Base-by-base conservation (phyloP, 2,888 invertebrate genomes). In the Harpalus rubripes region DNA sequence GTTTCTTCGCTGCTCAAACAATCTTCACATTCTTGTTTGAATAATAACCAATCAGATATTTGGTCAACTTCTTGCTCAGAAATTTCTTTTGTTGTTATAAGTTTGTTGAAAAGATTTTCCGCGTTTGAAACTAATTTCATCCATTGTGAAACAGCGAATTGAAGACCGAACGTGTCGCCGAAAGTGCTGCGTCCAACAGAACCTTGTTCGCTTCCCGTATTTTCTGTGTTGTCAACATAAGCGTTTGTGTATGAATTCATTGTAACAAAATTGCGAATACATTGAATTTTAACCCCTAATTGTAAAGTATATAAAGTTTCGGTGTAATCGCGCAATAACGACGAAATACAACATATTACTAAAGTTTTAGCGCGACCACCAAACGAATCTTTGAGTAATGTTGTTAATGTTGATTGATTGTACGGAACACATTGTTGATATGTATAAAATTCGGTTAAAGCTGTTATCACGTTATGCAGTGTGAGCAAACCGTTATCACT, bases 21-120 rank as follows among this genome's bases (percentile, higher is more conserved):
- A 89, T 97, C 96, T 90, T 97, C 96, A 90, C 96, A 97, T 90
- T 97, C 97, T 87, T 96, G 96, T 89, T 97, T 97, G 86, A 96
- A 91, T 88, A 95, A 96, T 16, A 97, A 91, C 97, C 97, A 97
- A 87, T 96, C 95, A 89, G 96, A 94, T 68, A 95, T 94, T 91
- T 96, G 96, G 88, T 95, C 95, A 87, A 95, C 93, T 89, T 96
- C 96, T 85, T 93, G 91, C 81, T 95, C 95, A 10, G 94, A 93
- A 83, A 97, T 90, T n/a, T 94, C 92, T 88, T 95, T 95, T 59
- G 94, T 95, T 15, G 94, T 93, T 76, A 96, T 92, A 63, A 97
- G 93, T 90, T 94, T 95, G 90, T 95, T 94, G 91, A 96, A 96
- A n/a, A 97, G 91, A 22, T 96, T 95, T 89, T 97, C 97, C 1